Percentiles rank a stretch among this genome's conserved stretches.
phyloP scores from a whole-genome alignment of 2,888 invertebrate species.

The Anticlea derivata region DNA sequence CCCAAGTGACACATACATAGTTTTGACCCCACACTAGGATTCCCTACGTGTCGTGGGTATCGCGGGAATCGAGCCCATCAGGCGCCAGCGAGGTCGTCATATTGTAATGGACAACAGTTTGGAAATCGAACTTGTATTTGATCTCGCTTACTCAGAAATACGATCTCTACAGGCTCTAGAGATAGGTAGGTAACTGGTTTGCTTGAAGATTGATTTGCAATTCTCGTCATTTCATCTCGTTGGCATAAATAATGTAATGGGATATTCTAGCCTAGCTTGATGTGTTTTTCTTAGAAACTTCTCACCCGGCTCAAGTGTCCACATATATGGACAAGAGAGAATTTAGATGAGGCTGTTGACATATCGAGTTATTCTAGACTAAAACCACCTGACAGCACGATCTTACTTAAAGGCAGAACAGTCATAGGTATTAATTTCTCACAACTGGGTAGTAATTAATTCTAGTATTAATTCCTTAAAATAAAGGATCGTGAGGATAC shows the following conservation, averaged over 20 bases:
- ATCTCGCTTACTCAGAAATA: slow-evolving; percentile 4
- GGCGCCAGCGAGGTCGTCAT: too few relatives aligned
- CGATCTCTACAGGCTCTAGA: neutral
- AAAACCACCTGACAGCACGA: slow-evolving; percentile 12
- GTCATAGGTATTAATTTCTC: too few relatives aligned
- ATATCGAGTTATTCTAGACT: slow-evolving; percentile 18
- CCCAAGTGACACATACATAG: too few relatives aligned
- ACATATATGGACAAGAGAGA: slow-evolving; percentile 22
- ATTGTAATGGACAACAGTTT: neutral
- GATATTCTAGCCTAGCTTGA: slow-evolving; percentile 10
- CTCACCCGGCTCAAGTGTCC: slow-evolving; percentile 10
- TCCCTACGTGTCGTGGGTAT: too few relatives aligned
- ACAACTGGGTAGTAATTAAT: too few relatives aligned
- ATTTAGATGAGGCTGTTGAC: slow-evolving; percentile 7
- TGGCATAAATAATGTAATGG: slow-evolving; percentile 12
- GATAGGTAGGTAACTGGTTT: neutral
- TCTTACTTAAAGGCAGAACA: slow-evolving; percentile 1
- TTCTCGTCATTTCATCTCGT: slow-evolving; percentile 14
- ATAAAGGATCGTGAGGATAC: too few relatives aligned
- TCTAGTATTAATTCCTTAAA: too few relatives aligned
- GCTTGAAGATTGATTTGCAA: slow-evolving; percentile 13
- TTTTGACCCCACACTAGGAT: too few relatives aligned
- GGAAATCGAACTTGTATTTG: too few relatives aligned
- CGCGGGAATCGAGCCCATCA: too few relatives aligned
- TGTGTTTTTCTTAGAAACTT: slow-evolving; percentile 22